Evolutionary conservation across 1,140 invertebrate genomes (phyloP), one percentile per base, ranked within the genome.

Genomic region (Drosophila tropicalis): DNA sequence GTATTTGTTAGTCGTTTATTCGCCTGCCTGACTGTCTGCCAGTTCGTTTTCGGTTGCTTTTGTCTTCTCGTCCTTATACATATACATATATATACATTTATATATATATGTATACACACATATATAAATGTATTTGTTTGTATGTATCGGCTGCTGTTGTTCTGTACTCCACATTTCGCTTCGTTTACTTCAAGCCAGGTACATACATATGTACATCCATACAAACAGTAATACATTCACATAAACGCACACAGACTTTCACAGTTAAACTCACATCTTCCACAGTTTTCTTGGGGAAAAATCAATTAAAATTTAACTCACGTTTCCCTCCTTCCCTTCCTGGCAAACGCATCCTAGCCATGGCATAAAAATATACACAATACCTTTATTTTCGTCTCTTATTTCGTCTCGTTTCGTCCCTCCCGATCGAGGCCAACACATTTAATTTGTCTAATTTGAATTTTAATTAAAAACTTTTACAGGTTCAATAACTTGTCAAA

Each of bases 301-400:
- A 87, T 87, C 83, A 87, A 87, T 86, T 89, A 87, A 86, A 83
- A 87, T 86, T 87, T 87, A 87, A 87, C 72, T 55, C 83, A 83
- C 83, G 79, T 83, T 63, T 67, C 66, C 62, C 56, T 17, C 15
- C 15, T 17, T 17, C 17, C 17, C 44, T 29, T 6, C 17, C 9
- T 5, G 44, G 6, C 17, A 55, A 67, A 67, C 61, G 22, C 70
- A 74, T 64, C 66, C 72, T 47, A 55, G 54, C 44, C 15, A 47
- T 17, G 19, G 44, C 17, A 51, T 22, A 19, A 51, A 51, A 51
- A 51, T 51, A 51, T 12, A 51, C 10, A 51, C 44, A 51, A 51
- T 51, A 51, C 44, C 17, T 51, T 51, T 19, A 22, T 47, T 65
- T 41, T 47, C 56, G 36, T 17, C 44, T 63, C 5, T 29, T 29